phyloP scores from a whole-genome alignment of 2,113 vertebrate species.

The Coregonus clupeaformis region DNA sequence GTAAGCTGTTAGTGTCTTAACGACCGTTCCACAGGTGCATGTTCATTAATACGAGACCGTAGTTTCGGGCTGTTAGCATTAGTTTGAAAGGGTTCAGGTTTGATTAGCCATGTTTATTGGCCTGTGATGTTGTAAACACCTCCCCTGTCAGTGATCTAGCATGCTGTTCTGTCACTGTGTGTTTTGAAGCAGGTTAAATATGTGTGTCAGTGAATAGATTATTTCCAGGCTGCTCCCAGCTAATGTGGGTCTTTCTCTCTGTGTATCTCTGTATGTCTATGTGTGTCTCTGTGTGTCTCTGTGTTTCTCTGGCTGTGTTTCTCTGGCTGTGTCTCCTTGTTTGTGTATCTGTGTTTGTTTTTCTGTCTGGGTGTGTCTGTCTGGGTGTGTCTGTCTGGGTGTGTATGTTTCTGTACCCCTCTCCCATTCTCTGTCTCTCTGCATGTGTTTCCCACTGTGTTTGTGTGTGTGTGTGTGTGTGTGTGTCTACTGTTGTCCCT shows the following conservation, averaged over 20 bases:
- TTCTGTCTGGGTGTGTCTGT: conserved; percentile 20
- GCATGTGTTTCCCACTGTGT: background rate
- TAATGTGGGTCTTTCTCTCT: conserved; percentile 77
- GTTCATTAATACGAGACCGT: background rate
- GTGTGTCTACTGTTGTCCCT: background rate
- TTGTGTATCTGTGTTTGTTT: no score
- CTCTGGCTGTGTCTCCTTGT: background rate
- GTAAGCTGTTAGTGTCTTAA: no score
- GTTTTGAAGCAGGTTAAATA: conserved; percentile 19
- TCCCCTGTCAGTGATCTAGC: conserved; percentile 2
- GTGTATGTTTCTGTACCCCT: conserved; percentile 36
- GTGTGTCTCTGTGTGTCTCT: conserved; percentile 64
- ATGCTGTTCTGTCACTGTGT: conserved; percentile 41
- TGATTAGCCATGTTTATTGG: conserved; percentile 2
- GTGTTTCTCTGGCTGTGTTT: background rate
- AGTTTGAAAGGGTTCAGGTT: background rate
- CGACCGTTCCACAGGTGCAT: no score
- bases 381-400: conserved; percentile 27
- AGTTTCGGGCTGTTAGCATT: no score
- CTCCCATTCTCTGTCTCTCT: background rate
- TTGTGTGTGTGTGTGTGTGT: background rate
- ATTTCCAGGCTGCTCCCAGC: conserved; percentile 48
- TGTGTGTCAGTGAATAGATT: conserved; percentile 44
- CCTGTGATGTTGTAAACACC: conserved; percentile 3
- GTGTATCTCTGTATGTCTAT: conserved; percentile 55